Evolutionary conservation across 2,888 invertebrate species (phyloP).

Genomic region (Tetanocera ferruginea): DNA sequence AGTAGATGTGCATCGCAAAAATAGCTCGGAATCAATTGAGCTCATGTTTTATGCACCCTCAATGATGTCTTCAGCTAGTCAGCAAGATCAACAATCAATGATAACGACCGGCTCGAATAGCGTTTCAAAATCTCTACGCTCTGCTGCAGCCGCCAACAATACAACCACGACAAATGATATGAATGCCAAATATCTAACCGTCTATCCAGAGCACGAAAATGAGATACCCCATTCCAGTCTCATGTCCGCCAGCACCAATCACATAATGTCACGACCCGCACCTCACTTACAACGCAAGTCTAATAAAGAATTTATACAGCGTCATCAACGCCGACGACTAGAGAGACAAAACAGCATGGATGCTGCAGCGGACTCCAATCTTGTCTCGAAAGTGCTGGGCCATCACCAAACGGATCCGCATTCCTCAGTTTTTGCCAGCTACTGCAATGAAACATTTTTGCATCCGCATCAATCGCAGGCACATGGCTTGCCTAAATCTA

Average conservation of each 20-base stretch:
- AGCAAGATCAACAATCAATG: constrained; percentile 65
- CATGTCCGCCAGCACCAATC: not conserved
- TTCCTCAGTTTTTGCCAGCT: constrained; percentile 42
- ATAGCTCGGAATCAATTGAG: constrained; percentile 89
- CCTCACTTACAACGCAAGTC: constrained; percentile 61
- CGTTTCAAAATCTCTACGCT: constrained; percentile 62
- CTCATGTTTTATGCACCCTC: constrained; percentile 74
- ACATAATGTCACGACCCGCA: constrained; percentile 19
- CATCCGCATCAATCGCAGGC: constrained; percentile 55
- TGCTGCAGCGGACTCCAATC: constrained; percentile 56
- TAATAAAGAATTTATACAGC: constrained; percentile 60
- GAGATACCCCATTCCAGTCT: constrained; percentile 41
- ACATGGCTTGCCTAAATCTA: constrained; percentile 44
- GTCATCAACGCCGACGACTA: constrained; percentile 58
- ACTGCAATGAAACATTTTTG: constrained; percentile 56
- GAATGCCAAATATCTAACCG: constrained; percentile 63
- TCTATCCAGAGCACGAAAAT: constrained; percentile 61
- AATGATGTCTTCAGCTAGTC: constrained; percentile 59
- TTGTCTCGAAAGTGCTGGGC: constrained; percentile 55
- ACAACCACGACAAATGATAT: constrained; percentile 46
- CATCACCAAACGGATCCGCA: constrained; percentile 62
- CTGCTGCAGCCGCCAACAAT: constrained; percentile 29
- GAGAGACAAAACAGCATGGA: constrained; percentile 67
- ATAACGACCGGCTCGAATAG: constrained; percentile 55
- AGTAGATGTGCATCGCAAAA: constrained; percentile 93